Evolutionary conservation across 2,888 invertebrate species (phyloP), one percentile per base, ranked within the genome.

Genomic region (Zonitis immaculata): DNA sequence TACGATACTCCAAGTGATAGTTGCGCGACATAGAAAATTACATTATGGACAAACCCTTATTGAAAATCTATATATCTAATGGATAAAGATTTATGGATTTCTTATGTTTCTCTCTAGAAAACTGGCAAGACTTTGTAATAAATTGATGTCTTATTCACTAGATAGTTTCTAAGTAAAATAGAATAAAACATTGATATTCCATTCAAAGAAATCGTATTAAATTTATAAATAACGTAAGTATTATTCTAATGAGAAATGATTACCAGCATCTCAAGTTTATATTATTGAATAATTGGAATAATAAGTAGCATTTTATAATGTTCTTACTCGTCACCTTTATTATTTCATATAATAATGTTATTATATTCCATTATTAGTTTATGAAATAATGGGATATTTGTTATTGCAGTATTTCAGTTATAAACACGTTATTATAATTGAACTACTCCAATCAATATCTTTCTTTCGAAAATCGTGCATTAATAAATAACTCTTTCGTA

Each of bases 401-500:
- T 52, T 46, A 39, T 22, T 46, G 42, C 12, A 56, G 43, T 49
- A 28, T 47, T 49, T 44, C 35, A 52, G 56, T n/a, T n/a, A 52
- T 56, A 56, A 56, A 56, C 49, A 44, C 43, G 44, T 52, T 52
- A 52, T n/a, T 12, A 7, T 52, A 56, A 56, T 56, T 42, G 47
- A 52, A 52, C 52, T 52, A 52, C 52, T 47, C 47, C 52, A 56
- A 52, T 56, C 56, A 54, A 51, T 57, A 57, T 49, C 54, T 42
- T 49, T 42, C 51, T 26, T 45, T 18, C 35, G 16, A 9, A 9
- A 16, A 35, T 16, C 52, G 32, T 44, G 47, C 42, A 27, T 25
- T 46, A 56, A 56, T 35, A n/a, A n/a, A n/a, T n/a, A n/a, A n/a
- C n/a, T n/a, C n/a, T n/a, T n/a, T n/a, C n/a, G n/a, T n/a, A n/a